phyloP scores from a whole-genome alignment of 2,888 invertebrate genomes.

The Rhingia campestris region DNA sequence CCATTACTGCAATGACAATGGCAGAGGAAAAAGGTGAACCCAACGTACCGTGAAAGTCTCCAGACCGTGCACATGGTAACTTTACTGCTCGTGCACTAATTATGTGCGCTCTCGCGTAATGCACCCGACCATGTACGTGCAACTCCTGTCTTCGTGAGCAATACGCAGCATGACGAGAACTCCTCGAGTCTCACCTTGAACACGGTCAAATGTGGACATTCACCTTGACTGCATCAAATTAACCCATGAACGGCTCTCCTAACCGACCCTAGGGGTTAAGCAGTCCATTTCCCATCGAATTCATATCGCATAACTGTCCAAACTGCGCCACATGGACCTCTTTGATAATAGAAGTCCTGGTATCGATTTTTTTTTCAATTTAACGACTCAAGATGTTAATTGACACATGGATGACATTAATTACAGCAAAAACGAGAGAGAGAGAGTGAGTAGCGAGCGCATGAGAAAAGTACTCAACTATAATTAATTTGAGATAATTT shows the following conservation, averaged over 20 bases:
- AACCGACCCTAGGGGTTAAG: no score
- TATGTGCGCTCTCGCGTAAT: slow-evolving; percentile 47
- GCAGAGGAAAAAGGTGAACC: slow-evolving; percentile 2
- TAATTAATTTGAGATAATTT: slow-evolving; percentile 64
- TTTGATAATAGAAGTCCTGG: slow-evolving; percentile 13
- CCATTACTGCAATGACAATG: no score
- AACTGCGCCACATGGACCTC: background rate
- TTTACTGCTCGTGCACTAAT: slow-evolving; percentile 46
- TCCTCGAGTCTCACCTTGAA: slow-evolving; percentile 47
- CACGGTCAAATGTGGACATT: slow-evolving; percentile 21
- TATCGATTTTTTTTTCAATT: slow-evolving; percentile 18
- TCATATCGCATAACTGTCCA: slow-evolving; percentile 18
- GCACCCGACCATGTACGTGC: slow-evolving; percentile 34
- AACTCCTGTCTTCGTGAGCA: background rate
- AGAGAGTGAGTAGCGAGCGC: background rate
- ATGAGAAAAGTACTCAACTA: slow-evolving; percentile 47
- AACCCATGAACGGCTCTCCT: no score
- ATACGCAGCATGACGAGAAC: background rate
- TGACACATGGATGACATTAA: slow-evolving; percentile 55
- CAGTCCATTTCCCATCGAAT: background rate
- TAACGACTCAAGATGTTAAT: slow-evolving; percentile 50
- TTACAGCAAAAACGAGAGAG: slow-evolving; percentile 4
- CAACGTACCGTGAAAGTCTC: slow-evolving; percentile 62
- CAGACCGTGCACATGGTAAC: slow-evolving; percentile 62
- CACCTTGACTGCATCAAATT: background rate